Percentiles rank a stretch among this genome's conserved stretches.
These are phyloP conservation scores for Bursaphelenchus okinawaensis DNA, from an alignment of 2,888 invertebrate species.

Conservation along the genomic window DNA sequence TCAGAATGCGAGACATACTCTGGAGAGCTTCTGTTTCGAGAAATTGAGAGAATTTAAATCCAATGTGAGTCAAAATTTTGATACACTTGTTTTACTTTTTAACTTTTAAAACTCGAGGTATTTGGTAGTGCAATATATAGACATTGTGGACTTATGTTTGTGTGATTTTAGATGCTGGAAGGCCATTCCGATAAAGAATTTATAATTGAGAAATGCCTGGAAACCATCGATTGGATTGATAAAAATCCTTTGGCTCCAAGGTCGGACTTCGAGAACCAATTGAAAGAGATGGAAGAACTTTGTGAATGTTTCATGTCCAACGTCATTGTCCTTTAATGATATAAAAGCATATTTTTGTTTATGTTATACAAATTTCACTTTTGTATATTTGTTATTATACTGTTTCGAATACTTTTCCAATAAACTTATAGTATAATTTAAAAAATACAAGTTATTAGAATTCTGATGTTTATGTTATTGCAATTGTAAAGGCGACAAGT, in stretches of 20 bases:
- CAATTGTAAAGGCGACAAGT: not conserved
- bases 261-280: conserved; percentile 64
- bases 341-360: too few relatives aligned
- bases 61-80: not conserved
- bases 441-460: too few relatives aligned
- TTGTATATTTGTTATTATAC: too few relatives aligned
- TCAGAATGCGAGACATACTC: conserved; percentile 73
- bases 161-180: conserved; percentile 66
- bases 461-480: too few relatives aligned
- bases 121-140: too few relatives aligned
- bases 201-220: conserved; percentile 82
- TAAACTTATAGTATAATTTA: too few relatives aligned
- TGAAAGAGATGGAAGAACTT: conserved; percentile 83
- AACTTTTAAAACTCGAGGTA: too few relatives aligned
- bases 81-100: not conserved
- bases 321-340: too few relatives aligned
- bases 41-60: conserved; percentile 67
- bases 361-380: too few relatives aligned
- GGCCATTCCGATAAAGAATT: conserved; percentile 75
- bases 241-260: conserved; percentile 68
- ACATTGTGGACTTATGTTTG: not conserved
- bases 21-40: conserved; percentile 88
- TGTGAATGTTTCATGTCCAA: conserved; percentile 92
- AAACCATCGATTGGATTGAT: conserved; percentile 71
- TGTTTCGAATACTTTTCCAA: too few relatives aligned